Percentiles rank a stretch among this genome's conserved stretches.
phyloP scores from a whole-genome alignment of 2,888 invertebrate species.

The Plebejus anna region DNA sequence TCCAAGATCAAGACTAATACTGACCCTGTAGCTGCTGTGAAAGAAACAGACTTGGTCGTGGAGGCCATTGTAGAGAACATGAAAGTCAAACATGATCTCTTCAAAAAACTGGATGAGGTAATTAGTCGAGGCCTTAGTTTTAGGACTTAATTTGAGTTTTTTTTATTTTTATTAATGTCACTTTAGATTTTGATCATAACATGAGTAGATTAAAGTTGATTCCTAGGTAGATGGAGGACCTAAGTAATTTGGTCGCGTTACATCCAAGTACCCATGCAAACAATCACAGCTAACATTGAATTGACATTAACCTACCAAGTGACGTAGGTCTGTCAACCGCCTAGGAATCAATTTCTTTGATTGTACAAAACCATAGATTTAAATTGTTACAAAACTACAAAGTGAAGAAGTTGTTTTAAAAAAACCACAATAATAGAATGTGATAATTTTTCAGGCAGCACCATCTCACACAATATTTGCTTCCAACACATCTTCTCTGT shows the following conservation, averaged over 20 bases:
- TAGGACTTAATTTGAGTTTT: background rate
- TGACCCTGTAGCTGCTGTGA: conserved; percentile 80
- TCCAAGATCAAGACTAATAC: conserved; percentile 82
- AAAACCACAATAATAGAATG: background rate
- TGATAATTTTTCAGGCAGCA: conserved; percentile 73
- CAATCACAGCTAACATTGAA: too few relatives aligned
- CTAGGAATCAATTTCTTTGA: too few relatives aligned
- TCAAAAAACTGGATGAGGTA: conserved; percentile 84
- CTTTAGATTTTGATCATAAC: too few relatives aligned
- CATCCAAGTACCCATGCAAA: too few relatives aligned
- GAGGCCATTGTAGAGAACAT: conserved; percentile 94
- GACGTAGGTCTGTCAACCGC: too few relatives aligned
- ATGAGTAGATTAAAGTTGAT: too few relatives aligned
- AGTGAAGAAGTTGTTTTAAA: background rate
- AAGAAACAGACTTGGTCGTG: conserved; percentile 86
- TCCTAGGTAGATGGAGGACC: too few relatives aligned
- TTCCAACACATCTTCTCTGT: conserved; percentile 93
- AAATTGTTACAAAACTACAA: background rate
- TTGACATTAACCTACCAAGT: too few relatives aligned
- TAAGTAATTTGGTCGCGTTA: too few relatives aligned
- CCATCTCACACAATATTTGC: conserved; percentile 89
- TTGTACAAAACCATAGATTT: too few relatives aligned
- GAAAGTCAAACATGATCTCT: conserved; percentile 87
- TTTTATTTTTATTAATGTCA: too few relatives aligned
- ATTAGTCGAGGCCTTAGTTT: conserved; percentile 6